Base-by-base conservation (phyloP, 2,113 vertebrate genomes). In the Chiloscyllium plagiosum region DNA sequence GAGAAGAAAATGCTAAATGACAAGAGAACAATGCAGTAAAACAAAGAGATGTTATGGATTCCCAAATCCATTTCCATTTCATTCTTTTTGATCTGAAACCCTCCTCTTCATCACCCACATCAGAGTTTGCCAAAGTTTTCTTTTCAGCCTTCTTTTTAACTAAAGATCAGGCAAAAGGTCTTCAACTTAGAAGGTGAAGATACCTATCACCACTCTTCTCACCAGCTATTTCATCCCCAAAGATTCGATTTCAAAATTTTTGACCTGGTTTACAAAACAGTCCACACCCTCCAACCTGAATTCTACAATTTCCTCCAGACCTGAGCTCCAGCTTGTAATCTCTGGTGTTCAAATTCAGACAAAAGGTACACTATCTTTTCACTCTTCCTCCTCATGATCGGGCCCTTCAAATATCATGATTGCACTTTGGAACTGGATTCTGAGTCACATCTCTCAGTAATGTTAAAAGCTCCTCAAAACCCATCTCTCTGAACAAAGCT, bases 1-100 rank as follows among this genome's bases (percentile, higher is more conserved):
- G 96, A 96, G 96, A 37, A 68, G 96, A 92, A 22, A 33, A 95
- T 47, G 42, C 72, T 20, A 65, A 26, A 89, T 33, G 17, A 2
- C 47, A 70, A 47, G 22, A 20, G 68, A 94, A 26, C 4, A 65
- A 78, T 78, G 69, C 7, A 42, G 19, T 26, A 80, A 80, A 95
- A 37, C 0, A 12, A 50, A 72, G 26, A 70, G 12, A 72, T 1
- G 19, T 12, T 52, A 47, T 19, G 24, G 22, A 95, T 33, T 50
- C 37, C 94, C 47, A 72, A 13, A n/a, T 50, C 37, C 3, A 33
- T 26, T 50, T 19, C 65, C 76, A 20, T 29, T 72, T 24, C 61
- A 24, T 69, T 95, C 69, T 26, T 3, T 42, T 72, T 65, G 6
- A 50, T 2, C 42, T 15, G 68, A 95, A 76, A 68, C 56, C 65